phyloP scores from a whole-genome alignment of 2,888 invertebrate genomes.

The Ferdinandea cuprea region DNA sequence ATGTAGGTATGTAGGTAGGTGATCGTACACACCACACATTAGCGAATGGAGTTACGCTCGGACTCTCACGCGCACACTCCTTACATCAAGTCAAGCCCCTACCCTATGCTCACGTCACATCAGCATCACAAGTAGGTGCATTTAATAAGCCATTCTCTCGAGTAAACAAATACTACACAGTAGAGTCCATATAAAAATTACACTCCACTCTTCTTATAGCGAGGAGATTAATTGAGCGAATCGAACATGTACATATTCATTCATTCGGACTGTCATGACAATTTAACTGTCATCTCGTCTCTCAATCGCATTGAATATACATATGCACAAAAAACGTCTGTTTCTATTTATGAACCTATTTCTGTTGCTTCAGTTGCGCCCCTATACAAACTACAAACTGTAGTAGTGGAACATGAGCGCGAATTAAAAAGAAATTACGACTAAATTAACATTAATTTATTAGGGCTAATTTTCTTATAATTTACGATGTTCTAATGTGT shows the following conservation, averaged over 20 bases:
- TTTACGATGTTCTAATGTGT: slow-evolving; percentile 73
- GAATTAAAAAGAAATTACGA: slow-evolving; percentile 74
- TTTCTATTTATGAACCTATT: slow-evolving; percentile 5
- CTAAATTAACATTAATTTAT: slow-evolving; percentile 74
- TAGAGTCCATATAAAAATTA: slow-evolving; percentile 37
- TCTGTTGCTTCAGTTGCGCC: background rate
- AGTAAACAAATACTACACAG: background rate
- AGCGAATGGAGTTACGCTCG: slow-evolving; percentile 56
- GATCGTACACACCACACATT: slow-evolving; percentile 38
- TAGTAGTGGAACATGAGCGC: slow-evolving; percentile 64
- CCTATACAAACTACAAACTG: background rate
- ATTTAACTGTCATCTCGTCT: slow-evolving; percentile 71
- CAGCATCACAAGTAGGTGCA: background rate
- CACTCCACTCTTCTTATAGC: slow-evolving; percentile 11
- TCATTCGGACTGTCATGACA: slow-evolving; percentile 46
- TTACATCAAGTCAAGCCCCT: slow-evolving; percentile 27
- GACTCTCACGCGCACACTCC: slow-evolving; percentile 52
- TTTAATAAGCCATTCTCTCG: slow-evolving; percentile 18
- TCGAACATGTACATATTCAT: slow-evolving; percentile 41
- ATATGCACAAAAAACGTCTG: slow-evolving; percentile 55
- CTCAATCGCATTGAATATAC: slow-evolving; percentile 40
- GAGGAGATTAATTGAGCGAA: slow-evolving; percentile 69
- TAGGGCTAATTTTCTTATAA: slow-evolving; percentile 73
- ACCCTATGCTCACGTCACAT: background rate
- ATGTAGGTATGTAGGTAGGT: background rate